phyloP scores from a whole-genome alignment of 2,888 invertebrate genomes.

The Parnassius glacialis region DNA sequence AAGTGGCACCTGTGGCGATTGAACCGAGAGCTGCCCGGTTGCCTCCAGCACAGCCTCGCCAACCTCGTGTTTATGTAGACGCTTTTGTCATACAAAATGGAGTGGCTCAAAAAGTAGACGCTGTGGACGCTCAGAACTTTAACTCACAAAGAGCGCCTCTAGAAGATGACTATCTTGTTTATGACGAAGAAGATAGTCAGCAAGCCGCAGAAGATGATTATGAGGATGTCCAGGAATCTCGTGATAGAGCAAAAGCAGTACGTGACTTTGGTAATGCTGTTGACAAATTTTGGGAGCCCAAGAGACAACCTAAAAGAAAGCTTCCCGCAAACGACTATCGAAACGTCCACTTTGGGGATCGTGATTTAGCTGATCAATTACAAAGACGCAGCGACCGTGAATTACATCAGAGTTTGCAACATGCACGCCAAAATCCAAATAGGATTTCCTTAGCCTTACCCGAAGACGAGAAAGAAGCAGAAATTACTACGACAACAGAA shows the following conservation, averaged over 20 bases:
- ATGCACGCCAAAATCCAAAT: constrained; percentile 43
- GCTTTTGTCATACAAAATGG: constrained; percentile 71
- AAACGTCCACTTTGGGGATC: constrained; percentile 70
- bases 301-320: constrained; percentile 44
- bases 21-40: constrained; percentile 63
- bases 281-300: constrained; percentile 68
- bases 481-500: constrained; percentile 69
- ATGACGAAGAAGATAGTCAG: constrained; percentile 49
- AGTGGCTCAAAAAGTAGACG: constrained; percentile 61
- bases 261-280: constrained; percentile 64
- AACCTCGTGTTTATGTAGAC: constrained; percentile 69
- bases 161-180: constrained; percentile 59
- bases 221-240: constrained; percentile 66
- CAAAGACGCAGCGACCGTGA: constrained; percentile 39
- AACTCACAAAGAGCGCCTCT: constrained; percentile 41
- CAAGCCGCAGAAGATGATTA: constrained; percentile 60
- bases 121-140: constrained; percentile 58
- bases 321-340: constrained; percentile 58
- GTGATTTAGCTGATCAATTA: constrained; percentile 48
- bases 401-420: constrained; percentile 51
- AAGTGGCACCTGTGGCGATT: constrained; percentile 51
- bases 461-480: constrained; percentile 56
- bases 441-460: constrained; percentile 34
- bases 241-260: constrained; percentile 57
- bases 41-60: constrained; percentile 52